These are phyloP conservation scores for Schizothorax lantsangensis DNA, from an alignment of 2,797 vertebrate species.

Conservation along the genomic window DNA sequence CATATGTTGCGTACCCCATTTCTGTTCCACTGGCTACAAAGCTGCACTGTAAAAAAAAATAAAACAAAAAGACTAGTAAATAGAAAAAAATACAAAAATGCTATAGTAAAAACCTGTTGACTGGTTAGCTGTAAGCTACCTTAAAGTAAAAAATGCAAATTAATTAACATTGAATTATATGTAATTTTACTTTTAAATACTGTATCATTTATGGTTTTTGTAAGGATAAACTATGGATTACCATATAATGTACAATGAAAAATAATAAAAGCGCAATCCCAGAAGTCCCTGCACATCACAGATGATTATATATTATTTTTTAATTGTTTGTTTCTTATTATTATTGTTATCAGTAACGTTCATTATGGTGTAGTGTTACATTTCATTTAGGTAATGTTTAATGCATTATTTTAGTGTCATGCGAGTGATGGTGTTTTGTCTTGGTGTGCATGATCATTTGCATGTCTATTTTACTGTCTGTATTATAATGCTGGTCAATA, in stretches of 20 bases:
- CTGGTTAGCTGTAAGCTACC: background rate
- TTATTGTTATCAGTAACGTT: background rate
- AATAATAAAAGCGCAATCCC: background rate
- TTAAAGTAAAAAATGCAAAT: background rate
- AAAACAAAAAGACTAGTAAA: background rate
- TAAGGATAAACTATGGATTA: background rate
- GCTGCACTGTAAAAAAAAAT: background rate
- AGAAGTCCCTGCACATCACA: background rate
- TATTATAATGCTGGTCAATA: background rate
- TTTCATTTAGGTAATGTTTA: background rate
- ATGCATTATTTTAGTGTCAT: background rate
- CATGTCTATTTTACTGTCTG: background rate
- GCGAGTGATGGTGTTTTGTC: background rate
- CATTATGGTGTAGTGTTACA: background rate
- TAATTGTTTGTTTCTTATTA: background rate
- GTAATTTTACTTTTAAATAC: background rate
- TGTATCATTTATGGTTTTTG: background rate
- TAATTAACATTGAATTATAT: background rate
- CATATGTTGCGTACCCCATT: background rate
- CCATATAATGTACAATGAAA: background rate
- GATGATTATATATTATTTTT: background rate
- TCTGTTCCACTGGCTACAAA: background rate
- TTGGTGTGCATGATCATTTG: background rate
- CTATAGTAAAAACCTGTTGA: background rate
- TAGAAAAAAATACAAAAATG: no score